A percentile compares a stretch with the other conserved stretches of the same genome.
Conservation (phyloP, 2,888 invertebrate species). For the Iphiclides podalirius region DNA sequence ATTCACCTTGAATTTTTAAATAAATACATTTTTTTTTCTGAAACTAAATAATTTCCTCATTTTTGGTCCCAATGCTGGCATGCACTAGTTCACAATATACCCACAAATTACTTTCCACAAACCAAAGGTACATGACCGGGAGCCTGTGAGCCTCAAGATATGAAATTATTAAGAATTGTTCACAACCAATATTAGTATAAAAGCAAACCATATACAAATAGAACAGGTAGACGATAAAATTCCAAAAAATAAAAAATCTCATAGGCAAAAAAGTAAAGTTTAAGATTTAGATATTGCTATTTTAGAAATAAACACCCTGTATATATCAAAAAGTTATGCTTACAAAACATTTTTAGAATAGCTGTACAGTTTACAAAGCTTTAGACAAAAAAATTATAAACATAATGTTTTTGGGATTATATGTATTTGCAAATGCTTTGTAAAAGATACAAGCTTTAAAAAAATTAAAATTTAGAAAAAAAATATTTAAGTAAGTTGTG, state of each 20-base stretch:
- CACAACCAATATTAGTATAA: constrained; percentile 20
- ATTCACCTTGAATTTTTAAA: constrained; percentile 23
- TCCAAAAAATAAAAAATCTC: constrained; percentile 1
- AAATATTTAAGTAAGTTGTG: no score
- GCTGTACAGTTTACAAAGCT: constrained; percentile 2
- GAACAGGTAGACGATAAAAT: constrained; percentile 1
- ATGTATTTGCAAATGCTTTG: neutral
- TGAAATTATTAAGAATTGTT: constrained; percentile 17
- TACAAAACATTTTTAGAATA: constrained; percentile 1
- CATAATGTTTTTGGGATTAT: neutral
- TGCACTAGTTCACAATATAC: constrained; percentile 16
- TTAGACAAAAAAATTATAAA: constrained; percentile 12
- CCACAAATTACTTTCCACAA: constrained; percentile 3
- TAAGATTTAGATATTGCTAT: constrained; percentile 10
- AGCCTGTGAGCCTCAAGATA: neutral
- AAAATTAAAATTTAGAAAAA: no score
- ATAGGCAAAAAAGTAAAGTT: neutral
- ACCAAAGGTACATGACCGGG: constrained; percentile 32
- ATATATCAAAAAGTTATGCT: constrained; percentile 15
- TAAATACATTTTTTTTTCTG: constrained; percentile 9
- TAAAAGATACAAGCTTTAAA: neutral
- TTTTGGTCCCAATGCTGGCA: constrained; percentile 39
- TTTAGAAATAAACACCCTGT: constrained; percentile 20
- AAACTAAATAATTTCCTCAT: constrained; percentile 23
- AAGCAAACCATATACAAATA: neutral